Base-by-base conservation (phyloP, 1,140 invertebrate species). In the Trigoniulus corallinus region DNA sequence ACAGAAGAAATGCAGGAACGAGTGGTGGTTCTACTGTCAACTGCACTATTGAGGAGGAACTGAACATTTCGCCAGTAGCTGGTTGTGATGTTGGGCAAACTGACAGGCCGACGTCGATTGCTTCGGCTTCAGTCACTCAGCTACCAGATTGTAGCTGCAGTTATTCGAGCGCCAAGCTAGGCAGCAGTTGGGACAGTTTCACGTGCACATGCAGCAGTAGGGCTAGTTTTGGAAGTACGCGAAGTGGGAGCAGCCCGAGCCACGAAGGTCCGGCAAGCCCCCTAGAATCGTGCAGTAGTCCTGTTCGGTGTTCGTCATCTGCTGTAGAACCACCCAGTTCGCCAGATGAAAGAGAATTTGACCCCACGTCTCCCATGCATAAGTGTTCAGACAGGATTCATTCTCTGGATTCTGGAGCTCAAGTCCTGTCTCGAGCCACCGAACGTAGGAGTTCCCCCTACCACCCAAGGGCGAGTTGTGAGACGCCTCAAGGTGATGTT, bases 181-280 rank as follows among this genome's bases (percentile, higher is more conserved):
- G 20, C 23, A 34, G 4, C 24, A 51, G 43, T 23, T 18, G 23
- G 41, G 50, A 20, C 7, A 51, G 50, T 25, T 7, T 44, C 4
- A 42, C 42, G 10, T 50, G 39, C 41, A 50, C 49, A 7, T 50
- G 49, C 41, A 50, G 49, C 27, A 50, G 49, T 29, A 20, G 49
- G 10, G 39, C 49, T 2, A 49, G 42, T 15, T 50, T 50, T 45
- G 43, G 42, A 15, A 45, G 50, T 27, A 21, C 10, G 7, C 29
- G 3, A 24, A 44, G 18, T 24, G 18, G 42, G 7, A 24, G 18
- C 18, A 24, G 7, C 15, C 29, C 7, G 3, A 46, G 44, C 18
- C 27, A 23, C 3, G 48, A 50, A 20, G 48, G 48, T 3, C 42
- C 23, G 24, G 42, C 50, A 7, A 7, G 4, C 21, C 4, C 4